Evolutionary conservation across 2,888 invertebrate species (phyloP).

Genomic region (Pterostichus madidus): DNA sequence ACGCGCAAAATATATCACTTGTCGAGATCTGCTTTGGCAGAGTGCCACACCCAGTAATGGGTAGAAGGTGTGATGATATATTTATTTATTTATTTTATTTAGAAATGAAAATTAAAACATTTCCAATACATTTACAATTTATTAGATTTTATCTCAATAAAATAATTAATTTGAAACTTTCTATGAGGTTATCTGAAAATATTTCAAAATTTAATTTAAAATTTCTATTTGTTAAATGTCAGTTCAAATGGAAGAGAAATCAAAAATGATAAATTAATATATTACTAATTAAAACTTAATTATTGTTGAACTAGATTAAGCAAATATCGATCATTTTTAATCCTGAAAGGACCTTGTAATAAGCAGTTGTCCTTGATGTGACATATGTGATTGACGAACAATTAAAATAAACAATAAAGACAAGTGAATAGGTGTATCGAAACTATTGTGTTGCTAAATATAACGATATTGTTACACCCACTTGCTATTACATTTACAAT

Average conservation of each 20-base stretch:
- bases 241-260: conserved; percentile 17
- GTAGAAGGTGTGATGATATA: too few species aligned
- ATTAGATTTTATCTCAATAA: conserved; percentile 20
- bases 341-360: conserved; percentile 15
- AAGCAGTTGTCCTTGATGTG: conserved; percentile 25
- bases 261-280: conserved; percentile 19
- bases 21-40: too few species aligned
- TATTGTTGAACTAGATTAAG: conserved; percentile 18
- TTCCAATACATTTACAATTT: conserved; percentile 11
- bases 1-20: too few species aligned
- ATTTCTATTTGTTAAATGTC: conserved; percentile 27
- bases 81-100: too few species aligned
- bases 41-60: too few species aligned
- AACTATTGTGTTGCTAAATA: conserved; percentile 44
- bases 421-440: conserved; percentile 36
- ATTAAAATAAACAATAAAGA: conserved; percentile 37
- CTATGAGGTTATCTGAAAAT: conserved; percentile 1
- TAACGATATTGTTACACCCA: not conserved
- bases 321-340: not conserved
- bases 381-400: conserved; percentile 41
- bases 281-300: too few species aligned
- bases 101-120: not conserved
- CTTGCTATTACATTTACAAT: conserved; percentile 19
- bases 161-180: conserved; percentile 13
- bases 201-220: conserved; percentile 1